These are phyloP conservation scores for Lypha dubia DNA, from an alignment of 2,888 invertebrate species.

Conservation along the genomic window DNA sequence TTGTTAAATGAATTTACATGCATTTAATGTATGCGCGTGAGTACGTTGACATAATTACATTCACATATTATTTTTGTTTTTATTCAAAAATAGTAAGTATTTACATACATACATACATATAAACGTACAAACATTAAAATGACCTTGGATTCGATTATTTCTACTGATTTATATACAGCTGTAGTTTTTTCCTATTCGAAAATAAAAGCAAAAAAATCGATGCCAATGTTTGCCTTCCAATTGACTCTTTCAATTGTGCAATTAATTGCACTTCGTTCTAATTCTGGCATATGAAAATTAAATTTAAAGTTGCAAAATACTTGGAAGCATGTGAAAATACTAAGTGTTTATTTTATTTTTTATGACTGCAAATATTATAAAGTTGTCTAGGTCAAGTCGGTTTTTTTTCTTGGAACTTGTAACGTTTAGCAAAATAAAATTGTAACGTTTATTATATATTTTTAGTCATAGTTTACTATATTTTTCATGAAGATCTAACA, in stretches of 20 bases:
- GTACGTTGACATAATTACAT: neutral
- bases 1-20: neutral
- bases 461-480: too few relatives aligned
- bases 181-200: neutral
- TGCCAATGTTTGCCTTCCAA: conserved; percentile 35
- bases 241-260: conserved; percentile 33
- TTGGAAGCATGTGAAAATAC: conserved; percentile 6
- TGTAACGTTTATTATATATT: too few relatives aligned
- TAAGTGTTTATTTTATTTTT: conserved; percentile 13
- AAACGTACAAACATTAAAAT: neutral
- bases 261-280: conserved; percentile 30
- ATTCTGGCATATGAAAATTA: too few relatives aligned
- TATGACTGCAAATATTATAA: neutral
- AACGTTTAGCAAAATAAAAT: too few relatives aligned
- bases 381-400: too few relatives aligned
- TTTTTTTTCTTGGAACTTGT: too few relatives aligned
- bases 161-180: conserved; percentile 16
- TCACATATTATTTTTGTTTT: neutral
- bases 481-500: too few relatives aligned
- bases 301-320: too few relatives aligned
- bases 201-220: conserved; percentile 13
- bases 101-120: too few relatives aligned
- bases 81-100: neutral
- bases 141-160: conserved; percentile 41
- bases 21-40: neutral